These are phyloP conservation scores for Lamprotornis superbus DNA, from an alignment of 2,113 vertebrate species.

Conservation along the genomic window DNA sequence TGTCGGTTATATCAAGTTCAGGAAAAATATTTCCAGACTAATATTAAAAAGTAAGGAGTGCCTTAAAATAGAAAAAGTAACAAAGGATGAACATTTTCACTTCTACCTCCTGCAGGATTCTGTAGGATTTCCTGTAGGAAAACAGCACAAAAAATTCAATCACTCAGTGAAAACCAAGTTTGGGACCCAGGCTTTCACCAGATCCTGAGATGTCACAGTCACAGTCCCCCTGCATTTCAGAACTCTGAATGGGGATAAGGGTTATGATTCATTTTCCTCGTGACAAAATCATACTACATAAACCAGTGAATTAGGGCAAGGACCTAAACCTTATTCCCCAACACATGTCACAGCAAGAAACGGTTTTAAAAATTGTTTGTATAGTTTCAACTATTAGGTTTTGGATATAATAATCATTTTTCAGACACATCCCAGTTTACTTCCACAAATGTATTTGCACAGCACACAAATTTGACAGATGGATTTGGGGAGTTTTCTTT, in stretches of 20 bases:
- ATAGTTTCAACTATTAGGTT: background rate
- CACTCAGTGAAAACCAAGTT: background rate
- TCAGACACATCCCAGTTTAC: background rate
- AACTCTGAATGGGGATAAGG: background rate
- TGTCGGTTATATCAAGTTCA: background rate
- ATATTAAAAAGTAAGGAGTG: background rate
- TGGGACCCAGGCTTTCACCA: background rate
- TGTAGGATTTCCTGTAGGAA: background rate
- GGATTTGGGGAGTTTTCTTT: background rate
- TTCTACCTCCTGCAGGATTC: background rate
- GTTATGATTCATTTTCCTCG: background rate
- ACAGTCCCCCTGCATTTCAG: background rate
- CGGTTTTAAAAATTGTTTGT: background rate
- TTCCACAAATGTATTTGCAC: background rate
- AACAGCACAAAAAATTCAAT: background rate
- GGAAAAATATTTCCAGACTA: background rate
- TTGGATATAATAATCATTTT: background rate
- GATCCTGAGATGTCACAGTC: background rate
- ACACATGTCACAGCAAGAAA: background rate
- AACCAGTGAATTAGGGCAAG: background rate
- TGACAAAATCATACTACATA: background rate
- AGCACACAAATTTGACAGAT: slow-evolving; percentile 17
- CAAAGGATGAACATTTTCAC: background rate
- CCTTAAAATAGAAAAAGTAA: background rate
- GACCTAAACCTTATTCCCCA: background rate